phyloP scores from a whole-genome alignment of 2,113 vertebrate species.

The Taurulus bubalis region DNA sequence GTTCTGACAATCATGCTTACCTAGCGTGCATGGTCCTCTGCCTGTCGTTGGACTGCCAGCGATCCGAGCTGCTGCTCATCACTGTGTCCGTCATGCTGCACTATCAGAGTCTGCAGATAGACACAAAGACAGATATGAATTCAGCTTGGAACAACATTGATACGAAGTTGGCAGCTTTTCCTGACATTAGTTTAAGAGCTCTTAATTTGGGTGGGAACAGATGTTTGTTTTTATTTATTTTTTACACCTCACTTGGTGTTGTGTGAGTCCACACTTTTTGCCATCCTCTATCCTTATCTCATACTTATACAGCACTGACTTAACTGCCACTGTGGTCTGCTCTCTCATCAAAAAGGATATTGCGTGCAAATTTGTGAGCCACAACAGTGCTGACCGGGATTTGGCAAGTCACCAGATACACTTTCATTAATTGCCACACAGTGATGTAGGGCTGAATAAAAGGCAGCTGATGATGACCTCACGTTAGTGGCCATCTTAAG shows the following conservation, averaged over 20 bases:
- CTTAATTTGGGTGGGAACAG: slow-evolving; percentile 3
- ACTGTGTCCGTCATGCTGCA: slow-evolving; percentile 90
- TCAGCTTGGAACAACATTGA: not conserved
- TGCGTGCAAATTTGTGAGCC: slow-evolving; percentile 28
- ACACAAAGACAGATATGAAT: not conserved
- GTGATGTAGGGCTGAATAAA: slow-evolving; percentile 23
- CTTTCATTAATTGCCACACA: slow-evolving; percentile 37
- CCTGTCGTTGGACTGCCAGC: slow-evolving; percentile 89
- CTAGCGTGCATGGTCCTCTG: slow-evolving; percentile 85
- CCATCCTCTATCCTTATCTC: slow-evolving; percentile 15
- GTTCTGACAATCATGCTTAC: slow-evolving; percentile 76
- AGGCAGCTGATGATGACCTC: slow-evolving; percentile 9
- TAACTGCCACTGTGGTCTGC: slow-evolving; percentile 17
- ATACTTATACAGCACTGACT: slow-evolving; percentile 36
- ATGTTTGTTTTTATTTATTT: not conserved
- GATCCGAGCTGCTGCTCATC: slow-evolving; percentile 86
- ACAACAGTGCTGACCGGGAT: slow-evolving; percentile 29
- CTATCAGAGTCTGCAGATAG: slow-evolving; percentile 51
- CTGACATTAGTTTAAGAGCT: not conserved
- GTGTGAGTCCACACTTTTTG: slow-evolving; percentile 13
- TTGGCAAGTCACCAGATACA: slow-evolving; percentile 38
- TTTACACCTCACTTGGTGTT: slow-evolving; percentile 4
- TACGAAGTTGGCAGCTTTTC: not conserved
- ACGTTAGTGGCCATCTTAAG: slow-evolving; percentile 1
- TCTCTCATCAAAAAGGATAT: slow-evolving; percentile 39